Percentiles rank a stretch among this genome's conserved stretches.
Evolutionary conservation across 1,140 invertebrate species (phyloP).

Genomic region (Bombus sibiricus): DNA sequence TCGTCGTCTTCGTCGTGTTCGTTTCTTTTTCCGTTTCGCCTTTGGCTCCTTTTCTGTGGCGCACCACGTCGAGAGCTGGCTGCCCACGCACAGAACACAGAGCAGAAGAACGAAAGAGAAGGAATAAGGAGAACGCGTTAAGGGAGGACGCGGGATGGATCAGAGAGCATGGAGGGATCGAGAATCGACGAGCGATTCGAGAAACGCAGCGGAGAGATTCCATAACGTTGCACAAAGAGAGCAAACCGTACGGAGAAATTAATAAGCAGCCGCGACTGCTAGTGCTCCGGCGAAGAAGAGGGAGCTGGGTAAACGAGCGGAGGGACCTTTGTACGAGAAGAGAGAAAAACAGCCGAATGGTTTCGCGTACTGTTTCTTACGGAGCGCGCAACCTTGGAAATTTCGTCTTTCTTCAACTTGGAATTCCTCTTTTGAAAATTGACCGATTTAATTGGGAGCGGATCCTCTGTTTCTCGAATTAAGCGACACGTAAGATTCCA

Average conservation of each 20-base stretch:
- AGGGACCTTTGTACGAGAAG: background rate
- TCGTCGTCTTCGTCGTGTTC: constrained; percentile 15
- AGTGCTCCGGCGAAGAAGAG: background rate
- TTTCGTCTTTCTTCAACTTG: background rate
- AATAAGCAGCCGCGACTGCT: constrained; percentile 59
- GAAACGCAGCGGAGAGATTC: constrained; percentile 67
- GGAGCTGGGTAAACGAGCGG: constrained; percentile 27
- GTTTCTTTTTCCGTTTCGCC: background rate
- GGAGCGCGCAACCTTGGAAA: background rate
- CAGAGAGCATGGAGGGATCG: no score
- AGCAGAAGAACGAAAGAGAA: background rate
- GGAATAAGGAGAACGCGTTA: background rate
- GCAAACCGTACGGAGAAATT: constrained; percentile 64
- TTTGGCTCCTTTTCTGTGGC: background rate
- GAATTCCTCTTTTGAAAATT: background rate
- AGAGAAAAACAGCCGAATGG: constrained; percentile 28
- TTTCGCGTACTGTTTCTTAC: constrained; percentile 27
- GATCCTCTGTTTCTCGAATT: background rate
- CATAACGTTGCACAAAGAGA: constrained; percentile 66
- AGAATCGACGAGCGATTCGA: constrained; percentile 68
- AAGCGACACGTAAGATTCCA: background rate
- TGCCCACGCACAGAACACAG: background rate
- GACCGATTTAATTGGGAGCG: background rate
- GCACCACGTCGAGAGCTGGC: background rate
- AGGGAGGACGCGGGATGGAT: constrained; percentile 22